These are phyloP conservation scores for Cheilosia impressa DNA, from an alignment of 2,888 invertebrate genomes.

Conservation along the genomic window DNA sequence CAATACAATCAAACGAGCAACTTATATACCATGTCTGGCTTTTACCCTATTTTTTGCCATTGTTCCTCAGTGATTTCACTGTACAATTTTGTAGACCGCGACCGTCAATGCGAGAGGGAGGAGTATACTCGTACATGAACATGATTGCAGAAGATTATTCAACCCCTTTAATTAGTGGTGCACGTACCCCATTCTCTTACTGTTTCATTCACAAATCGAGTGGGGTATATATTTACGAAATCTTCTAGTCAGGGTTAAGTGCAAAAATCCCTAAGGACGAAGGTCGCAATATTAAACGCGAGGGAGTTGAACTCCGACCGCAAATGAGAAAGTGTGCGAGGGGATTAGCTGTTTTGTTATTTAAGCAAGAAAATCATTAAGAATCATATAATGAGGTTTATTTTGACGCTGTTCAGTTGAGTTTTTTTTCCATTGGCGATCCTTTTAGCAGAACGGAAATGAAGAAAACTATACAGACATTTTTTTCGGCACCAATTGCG, in stretches of 20 bases:
- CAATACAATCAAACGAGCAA: conserved; percentile 58
- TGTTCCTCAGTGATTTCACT: conserved; percentile 60
- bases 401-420: conserved; percentile 4
- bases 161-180: conserved; percentile 73
- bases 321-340: neutral
- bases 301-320: conserved; percentile 25
- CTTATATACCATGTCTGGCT: conserved; percentile 50
- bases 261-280: conserved; percentile 45
- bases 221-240: neutral
- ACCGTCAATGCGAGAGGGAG: neutral
- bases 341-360: conserved; percentile 10
- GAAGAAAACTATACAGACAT: conserved; percentile 5
- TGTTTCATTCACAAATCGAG: conserved; percentile 11
- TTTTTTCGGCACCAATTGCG: conserved; percentile 11
- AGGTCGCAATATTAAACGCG: conserved; percentile 41
- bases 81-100: conserved; percentile 31
- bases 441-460: conserved; percentile 21
- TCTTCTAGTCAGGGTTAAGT: conserved; percentile 60
- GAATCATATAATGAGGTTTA: conserved; percentile 34
- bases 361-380: conserved; percentile 46
- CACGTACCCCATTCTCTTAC: conserved; percentile 16
- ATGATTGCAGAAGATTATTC: conserved; percentile 41
- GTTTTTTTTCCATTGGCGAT: neutral
- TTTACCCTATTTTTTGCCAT: conserved; percentile 32
- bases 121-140: neutral